Conservation (phyloP, 2,888 invertebrate genomes). For the Bruchidius siliquastri region DNA sequence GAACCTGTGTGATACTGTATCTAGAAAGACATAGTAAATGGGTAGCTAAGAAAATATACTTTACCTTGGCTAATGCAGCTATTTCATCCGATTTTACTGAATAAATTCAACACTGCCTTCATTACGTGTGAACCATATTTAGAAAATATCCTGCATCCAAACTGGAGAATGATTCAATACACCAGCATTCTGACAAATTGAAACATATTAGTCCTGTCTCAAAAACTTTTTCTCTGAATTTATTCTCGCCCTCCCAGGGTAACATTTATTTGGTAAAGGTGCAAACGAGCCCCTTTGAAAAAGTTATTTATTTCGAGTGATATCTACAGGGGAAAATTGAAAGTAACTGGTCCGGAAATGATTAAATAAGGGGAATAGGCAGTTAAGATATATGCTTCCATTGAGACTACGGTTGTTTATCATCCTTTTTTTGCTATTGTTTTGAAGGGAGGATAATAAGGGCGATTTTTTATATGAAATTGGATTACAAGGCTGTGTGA, state of each 20-base stretch:
- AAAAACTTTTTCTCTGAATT: neutral
- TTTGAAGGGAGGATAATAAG: neutral
- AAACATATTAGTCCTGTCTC: neutral
- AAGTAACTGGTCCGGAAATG: slow-evolving; percentile 11
- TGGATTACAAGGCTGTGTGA: neutral
- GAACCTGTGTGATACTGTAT: too few relatives aligned
- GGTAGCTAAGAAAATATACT: too few relatives aligned
- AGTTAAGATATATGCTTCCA: neutral
- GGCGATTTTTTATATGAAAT: neutral
- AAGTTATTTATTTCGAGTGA: slow-evolving; percentile 13
- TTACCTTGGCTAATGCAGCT: too few relatives aligned
- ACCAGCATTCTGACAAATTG: neutral
- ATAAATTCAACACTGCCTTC: too few relatives aligned
- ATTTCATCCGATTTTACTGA: too few relatives aligned
- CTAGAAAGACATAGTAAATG: too few relatives aligned
- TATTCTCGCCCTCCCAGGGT: neutral
- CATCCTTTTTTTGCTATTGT: neutral
- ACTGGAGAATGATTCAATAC: too few relatives aligned
- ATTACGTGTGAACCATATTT: too few relatives aligned
- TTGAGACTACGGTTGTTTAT: neutral
- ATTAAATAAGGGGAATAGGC: neutral
- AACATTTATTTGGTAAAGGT: neutral
- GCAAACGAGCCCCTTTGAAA: slow-evolving; percentile 1
- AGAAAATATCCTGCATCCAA: too few relatives aligned
- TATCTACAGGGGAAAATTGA: slow-evolving; percentile 13